phyloP scores from a whole-genome alignment of 2,888 invertebrate genomes.

The Eudemis profundana region DNA sequence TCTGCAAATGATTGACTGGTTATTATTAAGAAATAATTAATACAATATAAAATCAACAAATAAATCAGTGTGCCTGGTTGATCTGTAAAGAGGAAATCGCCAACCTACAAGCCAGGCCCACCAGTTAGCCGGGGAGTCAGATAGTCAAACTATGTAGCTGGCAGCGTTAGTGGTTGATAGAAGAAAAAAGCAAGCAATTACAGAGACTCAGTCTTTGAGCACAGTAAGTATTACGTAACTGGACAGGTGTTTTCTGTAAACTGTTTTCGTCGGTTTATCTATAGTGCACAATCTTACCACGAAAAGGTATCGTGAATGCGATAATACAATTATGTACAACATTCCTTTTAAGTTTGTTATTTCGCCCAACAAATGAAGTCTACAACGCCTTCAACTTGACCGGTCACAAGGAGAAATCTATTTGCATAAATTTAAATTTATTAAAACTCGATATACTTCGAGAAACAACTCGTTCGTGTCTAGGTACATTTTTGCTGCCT shows the following conservation, averaged over 20 bases:
- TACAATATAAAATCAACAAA: no score
- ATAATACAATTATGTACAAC: not conserved
- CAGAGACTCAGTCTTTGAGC: not conserved
- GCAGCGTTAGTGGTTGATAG: no score
- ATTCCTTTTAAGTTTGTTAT: slow-evolving; percentile 20
- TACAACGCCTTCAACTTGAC: slow-evolving; percentile 36
- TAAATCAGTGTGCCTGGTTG: no score
- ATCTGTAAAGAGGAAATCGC: no score
- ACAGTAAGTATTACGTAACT: not conserved
- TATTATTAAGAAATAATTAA: no score
- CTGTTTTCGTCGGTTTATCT: not conserved
- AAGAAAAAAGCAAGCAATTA: not conserved
- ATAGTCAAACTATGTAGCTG: no score
- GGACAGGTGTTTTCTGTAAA: not conserved
- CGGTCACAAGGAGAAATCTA: slow-evolving; percentile 33
- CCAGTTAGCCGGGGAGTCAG: no score
- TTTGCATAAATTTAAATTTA: slow-evolving; percentile 40
- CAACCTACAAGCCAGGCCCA: no score
- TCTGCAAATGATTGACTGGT: no score
- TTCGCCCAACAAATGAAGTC: slow-evolving; percentile 8
- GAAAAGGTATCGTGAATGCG: not conserved
- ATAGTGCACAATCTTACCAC: slow-evolving; percentile 1
- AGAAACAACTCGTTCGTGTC: not conserved
- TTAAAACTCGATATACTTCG: slow-evolving; percentile 28
- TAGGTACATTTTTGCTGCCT: not conserved